A percentile compares a stretch with the other conserved stretches of the same genome.
Evolutionary conservation across 2,113 vertebrate genomes (phyloP).

Genomic region (Phalacrocorax aristotelis): DNA sequence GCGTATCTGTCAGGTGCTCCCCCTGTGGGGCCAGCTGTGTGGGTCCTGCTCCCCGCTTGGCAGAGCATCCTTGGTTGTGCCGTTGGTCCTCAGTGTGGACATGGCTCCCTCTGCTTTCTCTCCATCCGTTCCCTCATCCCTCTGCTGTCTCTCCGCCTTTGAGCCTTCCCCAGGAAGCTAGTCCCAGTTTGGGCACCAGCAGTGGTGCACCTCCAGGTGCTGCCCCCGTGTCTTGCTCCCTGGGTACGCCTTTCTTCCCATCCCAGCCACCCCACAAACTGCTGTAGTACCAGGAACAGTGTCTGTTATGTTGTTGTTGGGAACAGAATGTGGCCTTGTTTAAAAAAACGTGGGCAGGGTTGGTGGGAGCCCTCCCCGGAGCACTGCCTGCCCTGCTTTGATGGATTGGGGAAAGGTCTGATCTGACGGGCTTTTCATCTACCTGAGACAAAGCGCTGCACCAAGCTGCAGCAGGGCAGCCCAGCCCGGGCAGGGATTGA

Average conservation of each 20-base stretch:
- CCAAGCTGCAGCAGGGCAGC: not conserved
- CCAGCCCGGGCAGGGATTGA: accelerated
- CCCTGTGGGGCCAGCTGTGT: accelerated
- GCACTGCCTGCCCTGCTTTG: not conserved
- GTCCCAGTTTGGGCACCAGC: not conserved
- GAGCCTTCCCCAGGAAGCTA: not conserved
- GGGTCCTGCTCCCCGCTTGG: not conserved
- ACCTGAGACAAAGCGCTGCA: not conserved
- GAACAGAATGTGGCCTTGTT: not conserved
- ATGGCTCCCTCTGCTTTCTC: not conserved
- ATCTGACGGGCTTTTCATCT: not conserved
- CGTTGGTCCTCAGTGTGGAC: accelerated
- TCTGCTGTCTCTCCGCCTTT: not conserved
- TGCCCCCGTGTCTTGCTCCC: not conserved
- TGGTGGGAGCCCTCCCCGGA: accelerated
- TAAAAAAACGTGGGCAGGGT: accelerated
- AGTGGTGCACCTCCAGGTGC: not conserved
- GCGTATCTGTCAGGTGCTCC: not conserved
- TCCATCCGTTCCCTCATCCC: not conserved
- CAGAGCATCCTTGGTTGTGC: not conserved
- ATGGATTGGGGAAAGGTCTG: not conserved
- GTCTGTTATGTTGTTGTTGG: not conserved
- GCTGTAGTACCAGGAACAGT: not conserved
- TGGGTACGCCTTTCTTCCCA: not conserved
- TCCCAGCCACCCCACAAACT: not conserved